phyloP scores from a whole-genome alignment of 2,888 invertebrate genomes.

The Phasia obesa region DNA sequence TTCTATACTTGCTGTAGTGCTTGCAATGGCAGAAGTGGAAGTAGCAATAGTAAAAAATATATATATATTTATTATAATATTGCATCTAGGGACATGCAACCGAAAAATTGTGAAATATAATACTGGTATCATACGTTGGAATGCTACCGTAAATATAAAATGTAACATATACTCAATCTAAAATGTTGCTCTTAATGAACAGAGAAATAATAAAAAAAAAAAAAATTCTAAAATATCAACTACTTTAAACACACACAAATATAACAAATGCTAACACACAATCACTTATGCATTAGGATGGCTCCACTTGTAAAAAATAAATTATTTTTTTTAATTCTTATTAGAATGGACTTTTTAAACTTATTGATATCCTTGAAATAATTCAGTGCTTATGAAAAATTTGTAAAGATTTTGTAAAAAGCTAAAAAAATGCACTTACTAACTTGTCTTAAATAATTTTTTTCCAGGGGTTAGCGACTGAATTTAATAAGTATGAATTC shows the following conservation, averaged over 20 bases:
- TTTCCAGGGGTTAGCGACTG: no score
- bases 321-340: no score
- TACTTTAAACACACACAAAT: slow-evolving; percentile 17
- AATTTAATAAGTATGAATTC: no score
- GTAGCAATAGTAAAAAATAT: slow-evolving; percentile 19
- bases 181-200: slow-evolving; percentile 27
- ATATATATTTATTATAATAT: slow-evolving; percentile 54
- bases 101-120: slow-evolving; percentile 64
- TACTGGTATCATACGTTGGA: slow-evolving; percentile 2
- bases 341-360: no score
- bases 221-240: slow-evolving; percentile 11
- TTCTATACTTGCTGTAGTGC: not conserved
- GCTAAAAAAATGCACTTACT: no score
- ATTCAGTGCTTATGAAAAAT: no score
- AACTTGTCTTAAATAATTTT: no score
- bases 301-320: not conserved
- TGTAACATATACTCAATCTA: slow-evolving; percentile 4
- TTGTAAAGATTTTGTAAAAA: no score
- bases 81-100: slow-evolving; percentile 63
- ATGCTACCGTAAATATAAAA: not conserved
- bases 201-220: not conserved
- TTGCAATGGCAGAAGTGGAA: not conserved
- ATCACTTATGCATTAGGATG: not conserved
- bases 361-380: no score
- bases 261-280: not conserved